Evolutionary conservation across 2,113 vertebrate genomes (phyloP), one percentile per base, ranked within the genome.

Genomic region (Bucco capensis): DNA sequence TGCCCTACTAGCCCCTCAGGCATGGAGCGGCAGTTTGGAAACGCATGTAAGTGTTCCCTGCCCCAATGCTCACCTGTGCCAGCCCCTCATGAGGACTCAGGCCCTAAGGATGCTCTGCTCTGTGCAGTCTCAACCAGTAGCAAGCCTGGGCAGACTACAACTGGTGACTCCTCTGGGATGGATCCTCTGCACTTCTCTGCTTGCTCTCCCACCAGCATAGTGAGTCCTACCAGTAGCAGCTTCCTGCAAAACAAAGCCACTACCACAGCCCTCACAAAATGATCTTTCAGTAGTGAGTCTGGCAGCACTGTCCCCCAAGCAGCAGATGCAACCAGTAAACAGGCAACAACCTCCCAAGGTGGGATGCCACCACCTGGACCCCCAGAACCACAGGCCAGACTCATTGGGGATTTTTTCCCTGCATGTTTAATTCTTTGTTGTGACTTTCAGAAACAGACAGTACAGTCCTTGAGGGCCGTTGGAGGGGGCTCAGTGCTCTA

Each of bases 381-480:
- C 8, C 46, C 33, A 30, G 25, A 57, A 60, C 5, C 25, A 24
- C 0, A 1, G 37, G 6, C 25, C 5, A 7, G 30, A 17, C 15
- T 67, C 33, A 25, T 19, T 30, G 25, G 17, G 3, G 0, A 4
- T n/a, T n/a, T 42, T 60, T 74, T 82, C 14, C 35, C 19, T 64
- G 1, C 3, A 8, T 3, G 4, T 62, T 70, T 54, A 25, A 31
- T 65, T 31, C 28, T 47, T 31, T 73, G 35, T 46, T 66, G 31
- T 66, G 42, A 62, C 64, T 80, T 75, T 42, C 0, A 0, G 23
- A 35, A 86, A 78, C 47, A 30, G 47, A 61, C 2, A 1, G 25
- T 1, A 3, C 0, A 1, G 13, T 70, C 31, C 17, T 35, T 4
- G 0, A 58, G 17, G 49, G n/a, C 21, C 9, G 3, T 2, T 31